phyloP scores from a whole-genome alignment of 1,140 invertebrate genomes.

The Bombus fervidus region DNA sequence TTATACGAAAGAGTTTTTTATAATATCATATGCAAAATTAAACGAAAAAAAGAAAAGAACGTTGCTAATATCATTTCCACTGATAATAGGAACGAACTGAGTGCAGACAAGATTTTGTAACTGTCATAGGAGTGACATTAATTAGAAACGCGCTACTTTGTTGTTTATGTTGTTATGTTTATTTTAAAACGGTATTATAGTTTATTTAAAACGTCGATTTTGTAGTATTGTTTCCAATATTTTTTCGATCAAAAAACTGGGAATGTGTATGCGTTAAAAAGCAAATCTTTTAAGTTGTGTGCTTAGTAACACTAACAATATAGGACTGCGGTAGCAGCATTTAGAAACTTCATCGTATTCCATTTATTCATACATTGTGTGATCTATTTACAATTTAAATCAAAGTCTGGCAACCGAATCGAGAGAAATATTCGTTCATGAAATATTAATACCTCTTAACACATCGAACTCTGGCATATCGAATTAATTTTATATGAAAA shows the following conservation, averaged over 20 bases:
- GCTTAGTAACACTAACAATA: too few relatives aligned
- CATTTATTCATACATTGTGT: constrained; percentile 6
- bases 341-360: neutral
- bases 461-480: neutral
- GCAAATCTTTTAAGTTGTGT: neutral
- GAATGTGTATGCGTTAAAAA: neutral
- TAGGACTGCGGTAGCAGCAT: neutral
- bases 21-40: neutral
- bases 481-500: neutral
- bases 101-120: neutral
- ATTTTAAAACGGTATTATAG: constrained; percentile 3
- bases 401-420: neutral
- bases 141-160: neutral
- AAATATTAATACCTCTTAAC: constrained; percentile 56
- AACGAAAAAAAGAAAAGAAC: neutral
- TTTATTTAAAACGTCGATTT: neutral
- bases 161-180: neutral
- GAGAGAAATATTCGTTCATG: constrained; percentile 37
- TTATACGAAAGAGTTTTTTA: constrained; percentile 27
- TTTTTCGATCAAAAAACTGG: neutral
- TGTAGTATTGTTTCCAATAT: neutral
- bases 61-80: neutral
- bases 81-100: neutral
- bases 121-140: constrained; percentile 8
- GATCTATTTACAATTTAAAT: constrained; percentile 54